Evolutionary conservation across 2,888 invertebrate genomes (phyloP), one percentile per base, ranked within the genome.

Genomic region (Morpho deidamia): DNA sequence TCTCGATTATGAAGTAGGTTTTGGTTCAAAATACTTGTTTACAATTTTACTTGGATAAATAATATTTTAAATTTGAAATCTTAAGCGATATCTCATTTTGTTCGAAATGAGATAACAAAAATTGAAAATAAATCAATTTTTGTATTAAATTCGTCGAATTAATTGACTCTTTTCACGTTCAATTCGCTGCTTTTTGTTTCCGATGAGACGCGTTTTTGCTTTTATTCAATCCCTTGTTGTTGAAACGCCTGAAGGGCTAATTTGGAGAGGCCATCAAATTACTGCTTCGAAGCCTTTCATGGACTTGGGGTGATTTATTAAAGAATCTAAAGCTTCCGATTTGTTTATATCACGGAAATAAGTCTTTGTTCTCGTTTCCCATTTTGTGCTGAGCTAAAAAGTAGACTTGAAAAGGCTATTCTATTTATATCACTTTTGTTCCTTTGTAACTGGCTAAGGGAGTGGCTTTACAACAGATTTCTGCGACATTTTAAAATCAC

Each of bases 221-320:
- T 72, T 72, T 64, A 74, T 70, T 60, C 69, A 66, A 65, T 69
- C 71, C 74, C 64, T 71, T 76, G 74, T 73, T 69, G 67, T 62
- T 65, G 62, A 68, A 74, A 70, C 67, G 67, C 70, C 71, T 68
- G 51, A 57, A 68, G 73, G 74, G 71, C 68, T 71, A 73, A 74
- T 80, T 78, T 71, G 69, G 69, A 73, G 68, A 70, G 69, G 65
- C 70, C 73, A 76, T 79, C 73, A 68, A 74, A 77, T 78, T 81
- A 73, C 77, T 63, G 64, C 64, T 65, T 58, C 45, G 64, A 63
- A 68, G 67, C 68, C 67, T 64, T 74, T 68, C 69, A 68, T 68
- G 59, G 70, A 70, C 70, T 69, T 69, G 58, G 58, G 62, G 65
- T 65, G 71, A 74, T 76, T 76, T 72, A 71, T 71, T 74, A 66